Evolutionary conservation across 2,888 invertebrate species (phyloP).

Genomic region (Drosophila ustulata): DNA sequence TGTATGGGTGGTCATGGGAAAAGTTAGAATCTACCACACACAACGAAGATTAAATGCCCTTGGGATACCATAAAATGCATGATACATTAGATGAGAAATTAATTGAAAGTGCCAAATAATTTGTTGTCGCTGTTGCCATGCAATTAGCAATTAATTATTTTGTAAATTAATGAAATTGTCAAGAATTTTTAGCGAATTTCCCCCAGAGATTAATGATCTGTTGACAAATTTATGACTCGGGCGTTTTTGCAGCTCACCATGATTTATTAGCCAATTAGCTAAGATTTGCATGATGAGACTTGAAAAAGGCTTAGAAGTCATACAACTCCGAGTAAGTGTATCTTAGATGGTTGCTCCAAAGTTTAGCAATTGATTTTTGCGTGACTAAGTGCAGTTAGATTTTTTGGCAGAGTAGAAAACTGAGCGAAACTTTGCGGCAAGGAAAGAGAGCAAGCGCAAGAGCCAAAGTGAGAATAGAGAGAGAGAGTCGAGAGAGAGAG

Average conservation of each 20-base stretch:
- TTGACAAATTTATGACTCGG: not conserved
- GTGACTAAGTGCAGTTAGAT: conserved; percentile 56
- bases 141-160: not conserved
- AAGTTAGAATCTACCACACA: not conserved
- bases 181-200: not conserved
- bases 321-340: conserved; percentile 28
- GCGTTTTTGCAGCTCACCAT: not conserved
- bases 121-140: not conserved
- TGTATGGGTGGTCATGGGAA: not conserved
- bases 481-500: conserved; percentile 5
- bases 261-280: not conserved
- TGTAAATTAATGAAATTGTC: not conserved
- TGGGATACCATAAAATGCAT: not conserved
- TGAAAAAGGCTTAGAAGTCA: not conserved
- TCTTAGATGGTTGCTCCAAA: conserved; percentile 6
- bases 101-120: not conserved
- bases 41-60: conserved; percentile 4
- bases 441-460: conserved; percentile 15
- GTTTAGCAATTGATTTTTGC: conserved; percentile 39
- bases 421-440: conserved; percentile 6
- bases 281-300: too few species aligned
- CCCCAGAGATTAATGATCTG: not conserved
- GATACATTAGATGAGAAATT: not conserved
- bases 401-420: conserved; percentile 18
- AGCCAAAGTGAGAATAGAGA: conserved; percentile 2